Percentiles rank a stretch among this genome's conserved stretches.
Evolutionary conservation across 1,140 invertebrate species (phyloP).

Genomic region (Maconellicoccus hirsutus): DNA sequence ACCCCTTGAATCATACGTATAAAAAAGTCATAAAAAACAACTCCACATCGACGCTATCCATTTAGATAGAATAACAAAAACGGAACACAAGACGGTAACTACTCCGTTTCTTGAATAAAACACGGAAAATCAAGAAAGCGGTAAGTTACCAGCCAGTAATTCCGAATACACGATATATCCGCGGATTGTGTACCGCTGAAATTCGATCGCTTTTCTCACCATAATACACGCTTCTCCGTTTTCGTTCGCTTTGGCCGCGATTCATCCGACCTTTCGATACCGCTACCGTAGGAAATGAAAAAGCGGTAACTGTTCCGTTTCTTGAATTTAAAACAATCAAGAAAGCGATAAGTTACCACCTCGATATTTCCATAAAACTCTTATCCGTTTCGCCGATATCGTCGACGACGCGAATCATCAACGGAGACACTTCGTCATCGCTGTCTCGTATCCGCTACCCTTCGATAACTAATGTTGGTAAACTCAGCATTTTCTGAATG

Average conservation of each 20-base stretch:
- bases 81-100: conserved; percentile 19
- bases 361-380: background rate
- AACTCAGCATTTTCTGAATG: conserved; percentile 12
- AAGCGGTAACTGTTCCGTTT: conserved; percentile 17
- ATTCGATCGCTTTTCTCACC: background rate
- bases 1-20: too few species aligned
- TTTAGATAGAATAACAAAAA: background rate
- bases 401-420: too few species aligned
- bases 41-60: background rate
- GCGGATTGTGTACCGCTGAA: background rate
- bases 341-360: conserved; percentile 22
- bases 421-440: background rate
- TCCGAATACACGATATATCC: conserved; percentile 8
- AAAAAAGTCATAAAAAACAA: background rate
- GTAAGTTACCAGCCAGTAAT: conserved; percentile 16
- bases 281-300: conserved; percentile 7
- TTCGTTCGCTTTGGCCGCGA: background rate
- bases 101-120: conserved; percentile 12
- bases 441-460: background rate
- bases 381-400: background rate
- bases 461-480: conserved; percentile 12
- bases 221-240: too few species aligned
- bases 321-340: conserved; percentile 14
- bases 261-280: background rate
- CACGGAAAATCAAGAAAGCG: conserved; percentile 19